Percentiles rank a stretch among this genome's conserved stretches.
These are phyloP conservation scores for Gopherus flavomarginatus DNA, from an alignment of 2,113 vertebrate species.

Conservation along the genomic window DNA sequence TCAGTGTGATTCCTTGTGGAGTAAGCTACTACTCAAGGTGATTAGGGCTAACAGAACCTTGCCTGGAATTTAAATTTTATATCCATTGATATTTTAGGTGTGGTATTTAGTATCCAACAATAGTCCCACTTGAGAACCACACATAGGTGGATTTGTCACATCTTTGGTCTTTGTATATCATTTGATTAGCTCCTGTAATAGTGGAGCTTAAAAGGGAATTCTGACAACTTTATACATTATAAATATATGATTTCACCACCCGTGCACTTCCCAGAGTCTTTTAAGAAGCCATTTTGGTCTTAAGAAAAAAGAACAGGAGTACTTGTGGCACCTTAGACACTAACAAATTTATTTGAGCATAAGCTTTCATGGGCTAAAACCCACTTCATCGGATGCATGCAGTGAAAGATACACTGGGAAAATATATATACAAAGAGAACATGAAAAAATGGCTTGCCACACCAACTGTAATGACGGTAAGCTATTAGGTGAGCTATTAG, in stretches of 20 bases:
- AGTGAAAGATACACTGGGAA: no score
- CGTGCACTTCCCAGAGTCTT: neutral
- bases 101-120: neutral
- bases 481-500: no score
- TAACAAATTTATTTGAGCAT: no score
- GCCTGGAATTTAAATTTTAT: neutral
- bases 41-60: neutral
- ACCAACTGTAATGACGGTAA: no score
- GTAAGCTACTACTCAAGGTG: neutral
- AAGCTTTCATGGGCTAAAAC: no score
- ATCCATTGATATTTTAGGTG: neutral
- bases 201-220: neutral
- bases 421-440: no score
- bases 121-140: neutral
- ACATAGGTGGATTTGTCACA: neutral
- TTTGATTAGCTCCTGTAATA: slow-evolving; percentile 27
- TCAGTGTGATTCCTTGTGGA: neutral
- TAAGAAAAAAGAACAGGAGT: neutral
- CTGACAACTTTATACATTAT: neutral
- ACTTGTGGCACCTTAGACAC: no score
- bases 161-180: neutral
- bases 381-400: no score
- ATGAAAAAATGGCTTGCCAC: no score
- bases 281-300: neutral
- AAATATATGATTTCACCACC: neutral